Evolutionary conservation across 2,888 invertebrate species (phyloP), one percentile per base, ranked within the genome.

Genomic region (Meteorus colon): DNA sequence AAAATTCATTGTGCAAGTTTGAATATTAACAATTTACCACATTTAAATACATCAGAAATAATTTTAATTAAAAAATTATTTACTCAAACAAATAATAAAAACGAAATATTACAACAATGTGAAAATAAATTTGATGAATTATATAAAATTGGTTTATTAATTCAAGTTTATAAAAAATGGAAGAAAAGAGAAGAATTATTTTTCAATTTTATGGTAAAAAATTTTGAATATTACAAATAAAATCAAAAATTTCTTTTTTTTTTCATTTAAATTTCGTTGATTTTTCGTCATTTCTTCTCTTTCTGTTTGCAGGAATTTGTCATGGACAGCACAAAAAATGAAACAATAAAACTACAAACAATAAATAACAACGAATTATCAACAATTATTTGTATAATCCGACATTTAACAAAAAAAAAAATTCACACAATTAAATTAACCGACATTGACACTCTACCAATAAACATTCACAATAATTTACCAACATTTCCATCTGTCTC

Each of bases 181-280:
- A 77, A 19, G 24, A 84, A 80, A 59, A 81, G 73, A 8, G 76
- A 79, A n/a, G 78, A 80, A 60, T 63, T 83, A 4, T 86, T 85
- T 75, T 81, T 81, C 34, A 81, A 82, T 51, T 86, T 86, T 86
- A 84, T 86, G 82, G 86, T 86, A 65, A 65, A 55, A 55, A 24
- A 24, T 24, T 24, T 24, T 24, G 24, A 0, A 24, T 24, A 1
- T 24, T 24, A 24, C 24, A 24, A 24, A 24, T 24, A 24, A 24
- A 24, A 24, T 24, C 29, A 19, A 29, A 51, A 48, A 27, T 69
- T n/a, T 1, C 1, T 24, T 1, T 24, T 24, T 24, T 24, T 24
- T 24, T 24, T 24, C 24, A 24, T 24, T 24, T 0, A 24, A 24
- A 24, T 24, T 24, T 24, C 1, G 24, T 24, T 24, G 1, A 24